Conservation (phyloP, 2,113 vertebrate species). For the Calidris pygmaea region DNA sequence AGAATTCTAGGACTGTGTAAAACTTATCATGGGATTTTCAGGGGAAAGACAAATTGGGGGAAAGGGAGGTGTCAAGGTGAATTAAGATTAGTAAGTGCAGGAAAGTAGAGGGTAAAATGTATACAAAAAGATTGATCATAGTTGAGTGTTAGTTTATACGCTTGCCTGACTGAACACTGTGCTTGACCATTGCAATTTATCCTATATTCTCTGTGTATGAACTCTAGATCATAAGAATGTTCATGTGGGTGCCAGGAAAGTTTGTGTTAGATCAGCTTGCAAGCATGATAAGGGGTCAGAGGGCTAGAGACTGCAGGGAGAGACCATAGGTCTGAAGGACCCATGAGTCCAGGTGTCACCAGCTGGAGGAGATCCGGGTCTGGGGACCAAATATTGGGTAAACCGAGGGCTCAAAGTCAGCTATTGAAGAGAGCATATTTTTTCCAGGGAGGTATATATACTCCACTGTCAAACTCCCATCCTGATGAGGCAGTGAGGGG, state of each 20-base stretch:
- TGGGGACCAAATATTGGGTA: neutral
- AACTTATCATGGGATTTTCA: neutral
- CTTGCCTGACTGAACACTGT: neutral
- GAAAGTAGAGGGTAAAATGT: neutral
- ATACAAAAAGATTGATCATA: neutral
- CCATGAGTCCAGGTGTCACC: too few species aligned
- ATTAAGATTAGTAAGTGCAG: neutral
- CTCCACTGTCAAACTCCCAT: neutral
- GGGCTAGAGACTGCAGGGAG: neutral
- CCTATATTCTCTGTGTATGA: neutral
- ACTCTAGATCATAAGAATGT: neutral
- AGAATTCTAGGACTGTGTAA: neutral
- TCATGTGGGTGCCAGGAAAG: neutral
- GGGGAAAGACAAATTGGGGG: neutral
- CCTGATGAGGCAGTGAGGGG: neutral
- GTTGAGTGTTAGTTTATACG: neutral
- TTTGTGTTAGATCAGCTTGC: neutral
- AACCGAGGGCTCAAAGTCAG: neutral
- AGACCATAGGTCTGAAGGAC: neutral
- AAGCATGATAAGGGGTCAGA: neutral
- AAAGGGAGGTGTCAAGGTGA: neutral
- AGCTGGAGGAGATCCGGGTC: neutral
- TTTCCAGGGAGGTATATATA: neutral
- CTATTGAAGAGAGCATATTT: neutral
- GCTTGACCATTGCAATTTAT: neutral